Evolutionary conservation across 1,140 invertebrate genomes (phyloP), one percentile per base, ranked within the genome.

Genomic region (Plectrocnemia conspersa): DNA sequence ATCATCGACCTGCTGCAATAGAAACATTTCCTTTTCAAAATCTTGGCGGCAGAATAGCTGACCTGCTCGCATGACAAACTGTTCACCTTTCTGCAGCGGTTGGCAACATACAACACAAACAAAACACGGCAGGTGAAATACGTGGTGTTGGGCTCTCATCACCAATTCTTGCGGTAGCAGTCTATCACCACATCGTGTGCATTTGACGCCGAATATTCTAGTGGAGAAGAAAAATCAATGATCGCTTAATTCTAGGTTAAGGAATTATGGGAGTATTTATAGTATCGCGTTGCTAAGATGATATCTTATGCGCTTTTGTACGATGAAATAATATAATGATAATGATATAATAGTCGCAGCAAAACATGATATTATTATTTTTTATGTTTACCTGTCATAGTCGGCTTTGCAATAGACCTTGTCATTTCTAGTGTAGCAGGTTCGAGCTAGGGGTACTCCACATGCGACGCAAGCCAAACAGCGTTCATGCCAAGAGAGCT

Each of bases 391-490:
- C 89, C 87, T 86, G 74, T 96, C 90, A 70, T 97, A 97, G 70
- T 97, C 93, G 32, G 82, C 77, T 67, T 93, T 93, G 74, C 94
- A 97, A 77, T 94, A 96, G n/a, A 97, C 77, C 73, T 96, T 94
- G 63, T 88, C 81, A 68, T 95, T 92, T 53, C 91, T 78, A 27
- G 86, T 87, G 76, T 91, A 97, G 74, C 93, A 98, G 21, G 90
- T 91, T 66, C 91, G 84, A 21, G 84, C 81, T 2, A 97, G 80
- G 5, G 86, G 85, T 29, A 83, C 77, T n/a, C 86, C 85, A 72
- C 94, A 98, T 13, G 92, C 88, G 64, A 83, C 85, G 74, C 94
- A 98, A 52, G 85, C 82, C 27, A 97, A 79, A 72, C 94, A 98
- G 58, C 87, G 85, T 68, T 97, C 93, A 73, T 98, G 94, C 85